phyloP scores from a whole-genome alignment of 1,140 invertebrate genomes.

The Aphaenogaster rudis region DNA sequence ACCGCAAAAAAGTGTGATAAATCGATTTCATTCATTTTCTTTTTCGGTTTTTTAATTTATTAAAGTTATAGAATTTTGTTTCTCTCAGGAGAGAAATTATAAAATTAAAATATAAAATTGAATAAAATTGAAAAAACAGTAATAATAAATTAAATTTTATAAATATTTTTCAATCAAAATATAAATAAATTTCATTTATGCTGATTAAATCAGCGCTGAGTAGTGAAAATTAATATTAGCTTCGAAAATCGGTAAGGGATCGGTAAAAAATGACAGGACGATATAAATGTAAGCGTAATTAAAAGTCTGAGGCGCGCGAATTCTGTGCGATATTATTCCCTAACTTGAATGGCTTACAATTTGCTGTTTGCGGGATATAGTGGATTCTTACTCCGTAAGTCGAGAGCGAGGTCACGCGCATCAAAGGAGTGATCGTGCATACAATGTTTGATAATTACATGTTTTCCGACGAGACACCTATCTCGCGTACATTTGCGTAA shows the following conservation, averaged over 20 bases:
- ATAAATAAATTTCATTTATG: neutral
- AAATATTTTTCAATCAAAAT: conserved; percentile 3
- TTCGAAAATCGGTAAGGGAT: neutral
- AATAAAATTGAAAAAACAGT: neutral
- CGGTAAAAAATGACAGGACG: neutral
- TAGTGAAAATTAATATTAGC: neutral
- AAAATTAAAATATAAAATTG: too few species aligned
- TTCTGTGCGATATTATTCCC: neutral
- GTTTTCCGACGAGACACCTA: conserved; percentile 49
- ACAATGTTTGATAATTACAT: conserved; percentile 46
- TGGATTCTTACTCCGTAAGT: neutral
- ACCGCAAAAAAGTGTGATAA: neutral
- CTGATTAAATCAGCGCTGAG: neutral
- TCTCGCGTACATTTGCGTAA: conserved; percentile 45
- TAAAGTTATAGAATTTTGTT: neutral
- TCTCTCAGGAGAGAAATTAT: neutral
- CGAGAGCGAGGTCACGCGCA: neutral
- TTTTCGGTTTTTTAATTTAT: neutral
- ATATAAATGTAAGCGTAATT: neutral
- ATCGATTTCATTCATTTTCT: neutral
- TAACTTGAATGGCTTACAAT: neutral
- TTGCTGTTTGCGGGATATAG: neutral
- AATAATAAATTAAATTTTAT: neutral
- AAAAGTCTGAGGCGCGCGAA: neutral
- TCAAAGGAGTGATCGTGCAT: conserved; percentile 5